Conservation (phyloP, 2,888 invertebrate genomes). For the Mythimna pallens region DNA sequence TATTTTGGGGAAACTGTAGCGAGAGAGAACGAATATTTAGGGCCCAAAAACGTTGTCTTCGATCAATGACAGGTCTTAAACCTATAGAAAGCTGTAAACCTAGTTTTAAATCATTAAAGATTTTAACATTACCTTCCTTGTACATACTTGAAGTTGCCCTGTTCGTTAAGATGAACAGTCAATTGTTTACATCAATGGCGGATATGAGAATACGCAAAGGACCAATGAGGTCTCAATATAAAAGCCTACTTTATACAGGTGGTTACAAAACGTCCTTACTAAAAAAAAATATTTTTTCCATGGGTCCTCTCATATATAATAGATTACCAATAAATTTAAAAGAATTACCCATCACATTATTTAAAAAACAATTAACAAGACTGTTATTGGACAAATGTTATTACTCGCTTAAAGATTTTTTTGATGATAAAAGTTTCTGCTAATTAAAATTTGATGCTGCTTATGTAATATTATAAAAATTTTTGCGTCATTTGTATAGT, state of each 20-base stretch:
- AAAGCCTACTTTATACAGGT: no score
- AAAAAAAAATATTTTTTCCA: no score
- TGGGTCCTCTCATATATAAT: no score
- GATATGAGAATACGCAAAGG: not conserved
- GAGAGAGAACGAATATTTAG: not conserved
- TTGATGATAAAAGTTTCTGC: not conserved
- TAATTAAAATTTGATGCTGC: not conserved
- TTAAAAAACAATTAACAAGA: not conserved
- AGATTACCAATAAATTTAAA: no score
- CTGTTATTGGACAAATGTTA: not conserved
- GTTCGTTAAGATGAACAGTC: not conserved
- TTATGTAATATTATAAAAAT: no score
- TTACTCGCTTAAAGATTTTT: not conserved
- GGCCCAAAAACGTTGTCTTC: conserved; percentile 1
- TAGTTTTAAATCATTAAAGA: not conserved
- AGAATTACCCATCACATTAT: no score
- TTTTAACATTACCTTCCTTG: not conserved
- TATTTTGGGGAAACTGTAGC: not conserved
- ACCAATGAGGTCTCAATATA: no score
- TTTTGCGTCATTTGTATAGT: no score
- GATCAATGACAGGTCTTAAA: conserved; percentile 7
- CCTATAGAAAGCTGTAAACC: not conserved
- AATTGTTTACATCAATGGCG: not conserved
- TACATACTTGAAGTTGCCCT: not conserved
- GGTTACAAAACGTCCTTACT: no score